Evolutionary conservation across 2,113 vertebrate species (phyloP).

Genomic region (Excalfactoria chinensis): DNA sequence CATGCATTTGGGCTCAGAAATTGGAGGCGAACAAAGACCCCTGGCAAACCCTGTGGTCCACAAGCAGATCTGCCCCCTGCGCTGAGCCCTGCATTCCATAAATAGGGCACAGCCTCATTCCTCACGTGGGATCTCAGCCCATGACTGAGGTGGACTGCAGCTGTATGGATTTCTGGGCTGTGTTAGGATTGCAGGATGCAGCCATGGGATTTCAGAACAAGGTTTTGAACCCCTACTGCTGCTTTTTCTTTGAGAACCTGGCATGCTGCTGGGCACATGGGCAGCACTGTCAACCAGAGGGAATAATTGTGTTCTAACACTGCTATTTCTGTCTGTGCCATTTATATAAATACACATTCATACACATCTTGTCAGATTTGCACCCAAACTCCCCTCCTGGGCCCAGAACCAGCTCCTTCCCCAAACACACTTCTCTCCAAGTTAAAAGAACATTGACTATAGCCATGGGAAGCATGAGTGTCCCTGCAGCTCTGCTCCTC

Average conservation of each 20-base stretch:
- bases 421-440: background rate
- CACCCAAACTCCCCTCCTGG: conserved; percentile 32
- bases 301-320: conserved; percentile 36
- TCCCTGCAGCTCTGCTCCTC: background rate
- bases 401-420: background rate
- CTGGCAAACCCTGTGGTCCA: background rate
- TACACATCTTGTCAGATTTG: conserved; percentile 45
- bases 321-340: conserved; percentile 48
- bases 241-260: conserved; percentile 8
- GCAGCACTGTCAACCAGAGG: background rate
- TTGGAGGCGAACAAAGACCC: background rate
- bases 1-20: background rate
- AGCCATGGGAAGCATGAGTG: background rate
- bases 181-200: background rate
- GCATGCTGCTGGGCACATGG: background rate
- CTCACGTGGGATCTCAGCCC: background rate
- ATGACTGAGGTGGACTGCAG: background rate
- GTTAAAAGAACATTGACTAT: background rate
- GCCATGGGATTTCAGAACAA: background rate
- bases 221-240: background rate
- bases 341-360: conserved; percentile 24
- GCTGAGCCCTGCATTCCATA: background rate
- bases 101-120: background rate
- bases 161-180: background rate
- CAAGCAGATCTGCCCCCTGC: background rate